A percentile compares a stretch with the other conserved stretches of the same genome.
Conservation (phyloP, 2,797 vertebrate genomes). For the Scolopax bukidnonensis region DNA sequence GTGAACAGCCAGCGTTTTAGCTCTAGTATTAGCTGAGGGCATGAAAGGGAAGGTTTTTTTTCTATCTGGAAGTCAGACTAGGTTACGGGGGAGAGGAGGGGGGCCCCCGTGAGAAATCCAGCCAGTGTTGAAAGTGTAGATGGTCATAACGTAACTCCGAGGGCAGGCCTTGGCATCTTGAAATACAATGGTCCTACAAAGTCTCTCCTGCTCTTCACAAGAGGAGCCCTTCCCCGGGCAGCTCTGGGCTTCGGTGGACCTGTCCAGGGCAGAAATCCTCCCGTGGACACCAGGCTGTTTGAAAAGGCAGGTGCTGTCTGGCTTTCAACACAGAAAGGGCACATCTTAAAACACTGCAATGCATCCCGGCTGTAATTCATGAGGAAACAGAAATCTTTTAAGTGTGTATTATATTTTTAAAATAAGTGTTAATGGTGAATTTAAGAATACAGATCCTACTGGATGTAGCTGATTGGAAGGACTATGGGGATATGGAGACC, state of each 20-base stretch:
- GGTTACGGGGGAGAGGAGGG: not conserved
- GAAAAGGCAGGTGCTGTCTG: not conserved
- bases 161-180: not conserved
- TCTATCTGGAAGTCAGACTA: not conserved
- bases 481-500: too few relatives aligned
- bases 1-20: not conserved
- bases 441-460: not conserved
- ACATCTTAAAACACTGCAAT: not conserved
- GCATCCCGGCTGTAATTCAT: not conserved
- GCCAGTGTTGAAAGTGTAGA: not conserved
- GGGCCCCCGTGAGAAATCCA: not conserved
- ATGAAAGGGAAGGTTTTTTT: not conserved
- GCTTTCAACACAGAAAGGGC: not conserved
- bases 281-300: not conserved
- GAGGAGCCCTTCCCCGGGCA: not conserved
- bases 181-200: not conserved
- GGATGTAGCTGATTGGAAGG: not conserved
- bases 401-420: fast-evolving
- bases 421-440: not conserved
- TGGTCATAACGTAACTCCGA: not conserved
- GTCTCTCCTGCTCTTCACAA: not conserved
- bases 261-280: not conserved
- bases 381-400: not conserved
- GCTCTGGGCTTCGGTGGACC: not conserved
- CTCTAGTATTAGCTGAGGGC: not conserved